A percentile compares a stretch with the other conserved stretches of the same genome.
These are phyloP conservation scores for Sardinella longiceps DNA, from an alignment of 2,797 vertebrate genomes.

Conservation along the genomic window DNA sequence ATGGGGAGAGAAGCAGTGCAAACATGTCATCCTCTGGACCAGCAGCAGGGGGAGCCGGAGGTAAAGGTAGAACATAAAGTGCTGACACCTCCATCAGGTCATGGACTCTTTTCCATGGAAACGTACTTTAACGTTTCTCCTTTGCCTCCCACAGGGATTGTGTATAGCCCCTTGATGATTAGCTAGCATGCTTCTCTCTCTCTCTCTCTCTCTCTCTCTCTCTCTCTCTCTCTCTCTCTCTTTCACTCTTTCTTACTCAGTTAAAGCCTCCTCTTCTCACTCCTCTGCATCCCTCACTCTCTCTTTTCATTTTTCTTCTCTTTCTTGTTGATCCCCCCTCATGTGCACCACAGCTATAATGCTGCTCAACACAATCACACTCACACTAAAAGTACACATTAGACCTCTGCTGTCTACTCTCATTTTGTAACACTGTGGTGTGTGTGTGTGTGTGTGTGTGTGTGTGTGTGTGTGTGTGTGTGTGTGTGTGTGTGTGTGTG, in stretches of 20 bases:
- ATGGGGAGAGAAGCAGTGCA: not conserved
- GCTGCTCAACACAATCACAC: not conserved
- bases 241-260: too few species aligned
- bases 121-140: conserved; percentile 37
- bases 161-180: not conserved
- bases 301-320: not conserved
- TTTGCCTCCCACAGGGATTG: not conserved
- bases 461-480: too few species aligned
- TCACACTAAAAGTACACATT: not conserved
- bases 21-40: not conserved
- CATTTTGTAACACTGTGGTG: not conserved
- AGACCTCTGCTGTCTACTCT: not conserved
- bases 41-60: not conserved
- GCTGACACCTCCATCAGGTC: conserved; percentile 41
- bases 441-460: too few species aligned
- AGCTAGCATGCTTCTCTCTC: not conserved
- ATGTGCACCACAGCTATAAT: not conserved
- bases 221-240: not conserved
- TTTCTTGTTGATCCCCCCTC: not conserved
- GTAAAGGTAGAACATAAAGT: not conserved
- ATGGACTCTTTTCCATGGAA: conserved; percentile 46
- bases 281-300: not conserved
- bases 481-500: too few species aligned
- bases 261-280: too few species aligned
- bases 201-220: not conserved